Evolutionary conservation across 92 coral and sea anemone species (phyloP).

Genomic region (Paramuricea clavata): DNA sequence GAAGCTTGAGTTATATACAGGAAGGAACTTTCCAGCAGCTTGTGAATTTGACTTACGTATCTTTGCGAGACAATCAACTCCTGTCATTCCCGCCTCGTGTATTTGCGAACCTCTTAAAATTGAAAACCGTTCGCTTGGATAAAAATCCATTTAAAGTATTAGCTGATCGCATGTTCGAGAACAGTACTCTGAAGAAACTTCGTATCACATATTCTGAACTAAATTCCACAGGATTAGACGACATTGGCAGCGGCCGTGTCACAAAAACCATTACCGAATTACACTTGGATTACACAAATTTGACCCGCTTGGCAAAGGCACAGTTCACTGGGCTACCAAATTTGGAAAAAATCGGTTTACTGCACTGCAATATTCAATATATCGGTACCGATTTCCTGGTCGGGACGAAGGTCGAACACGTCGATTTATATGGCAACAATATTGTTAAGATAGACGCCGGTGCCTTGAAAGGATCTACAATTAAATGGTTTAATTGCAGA

Average conservation of each 20-base stretch:
- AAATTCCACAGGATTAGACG: not conserved
- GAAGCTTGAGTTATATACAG: not conserved
- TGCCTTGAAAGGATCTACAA: not conserved
- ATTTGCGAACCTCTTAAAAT: conserved; percentile 17
- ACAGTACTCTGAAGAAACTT: not conserved
- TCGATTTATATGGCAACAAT: not conserved
- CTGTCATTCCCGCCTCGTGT: not conserved
- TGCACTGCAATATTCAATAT: conserved; percentile 14
- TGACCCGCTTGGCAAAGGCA: not conserved
- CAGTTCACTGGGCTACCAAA: conserved; percentile 13
- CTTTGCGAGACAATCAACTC: not conserved
- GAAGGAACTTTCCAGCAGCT: conserved; percentile 11
- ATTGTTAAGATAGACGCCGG: conserved; percentile 1
- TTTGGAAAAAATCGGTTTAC: not conserved
- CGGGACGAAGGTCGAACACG: not conserved
- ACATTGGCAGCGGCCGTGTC: conserved; percentile 3
- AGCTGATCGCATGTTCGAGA: conserved; percentile 4
- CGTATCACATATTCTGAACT: not conserved
- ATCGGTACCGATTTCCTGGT: conserved; percentile 5
- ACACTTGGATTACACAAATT: not conserved
- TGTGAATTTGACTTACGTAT: not conserved
- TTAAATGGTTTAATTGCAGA: not conserved
- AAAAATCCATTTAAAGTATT: not conserved
- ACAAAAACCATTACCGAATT: not conserved
- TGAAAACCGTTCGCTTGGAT: not conserved